Evolutionary conservation across 1,140 invertebrate genomes (phyloP), one percentile per base, ranked within the genome.

Genomic region (Nixonia krombeini): DNA sequence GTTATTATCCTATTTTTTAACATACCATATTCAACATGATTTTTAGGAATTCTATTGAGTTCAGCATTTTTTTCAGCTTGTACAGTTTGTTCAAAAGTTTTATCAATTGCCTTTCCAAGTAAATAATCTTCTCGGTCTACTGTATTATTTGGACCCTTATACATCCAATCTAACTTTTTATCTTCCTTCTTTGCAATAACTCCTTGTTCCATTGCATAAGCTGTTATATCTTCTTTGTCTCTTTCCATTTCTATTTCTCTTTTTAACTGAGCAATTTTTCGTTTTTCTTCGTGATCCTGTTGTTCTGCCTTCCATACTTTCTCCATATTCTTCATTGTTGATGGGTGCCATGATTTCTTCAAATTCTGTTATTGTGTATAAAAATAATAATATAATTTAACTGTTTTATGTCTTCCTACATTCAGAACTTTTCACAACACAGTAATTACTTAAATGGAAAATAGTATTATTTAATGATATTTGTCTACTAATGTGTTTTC

Each of bases 81-180:
- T 58, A 89, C 86, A 12, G 91, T 64, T 55, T 90, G 86, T 58
- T 95, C 93, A 84, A 94, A 91, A 33, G 90, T 89, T 84, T 94
- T 96, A 74, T 97, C 96, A 55, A 98, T 90, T 46, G 90, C 85
- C 73, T 93, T 91, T 0, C 96, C 96, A n/a, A 94, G 83, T 1
- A 98, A 86, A 87, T 97, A 98, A 56, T 97, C 94, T 79, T 98
- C 95, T 25, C 91, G 84, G 63, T 96, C 91, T 3, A 93, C 87
- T 50, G 87, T 82, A 70, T 91, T 89, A 69, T 91, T 90, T 6
- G 91, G 90, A 70, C 91, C 91, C 88, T 95, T 94, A 78, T 96
- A 96, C 94, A 97, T 96, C 95, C 95, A 97, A 75, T 96, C 92
- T 33, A 97, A 78, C 58, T 93, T 91, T 40, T 88, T 87, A 17